Conservation (phyloP, 2,888 invertebrate species). For the Tigriopus californicus region DNA sequence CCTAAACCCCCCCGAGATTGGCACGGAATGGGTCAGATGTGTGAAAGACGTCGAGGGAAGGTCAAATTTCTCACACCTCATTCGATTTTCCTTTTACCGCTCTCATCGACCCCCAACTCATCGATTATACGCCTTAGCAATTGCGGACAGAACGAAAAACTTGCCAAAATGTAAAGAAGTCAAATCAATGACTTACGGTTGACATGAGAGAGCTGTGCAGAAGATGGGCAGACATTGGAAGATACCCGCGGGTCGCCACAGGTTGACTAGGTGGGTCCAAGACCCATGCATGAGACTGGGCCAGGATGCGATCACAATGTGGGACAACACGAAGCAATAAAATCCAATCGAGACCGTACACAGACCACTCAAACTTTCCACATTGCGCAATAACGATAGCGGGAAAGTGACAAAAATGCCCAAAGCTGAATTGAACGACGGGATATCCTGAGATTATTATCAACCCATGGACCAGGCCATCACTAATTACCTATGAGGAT, state of each 20-base stretch:
- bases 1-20: too few species aligned
- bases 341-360: constrained; percentile 78
- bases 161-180: too few species aligned
- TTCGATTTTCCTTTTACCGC: too few species aligned
- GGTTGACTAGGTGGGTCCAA: constrained; percentile 42
- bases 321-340: constrained; percentile 67
- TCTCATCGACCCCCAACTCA: too few species aligned
- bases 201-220: constrained; percentile 89
- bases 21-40: too few species aligned
- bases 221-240: constrained; percentile 87
- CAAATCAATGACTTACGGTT: constrained; percentile 49
- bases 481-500: constrained; percentile 33
- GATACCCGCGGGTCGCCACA: constrained; percentile 67
- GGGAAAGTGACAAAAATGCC: constrained; percentile 69
- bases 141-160: too few species aligned
- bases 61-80: too few species aligned
- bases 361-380: constrained; percentile 69
- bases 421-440: constrained; percentile 35
- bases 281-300: constrained; percentile 31
- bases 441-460: constrained; percentile 16
- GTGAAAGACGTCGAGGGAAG: too few species aligned
- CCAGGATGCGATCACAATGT: constrained; percentile 32
- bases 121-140: too few species aligned
- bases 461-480: background rate
- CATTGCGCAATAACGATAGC: constrained; percentile 64